Evolutionary conservation across 2,113 vertebrate genomes (phyloP), one percentile per base, ranked within the genome.

Genomic region (Electrona antarctica): DNA sequence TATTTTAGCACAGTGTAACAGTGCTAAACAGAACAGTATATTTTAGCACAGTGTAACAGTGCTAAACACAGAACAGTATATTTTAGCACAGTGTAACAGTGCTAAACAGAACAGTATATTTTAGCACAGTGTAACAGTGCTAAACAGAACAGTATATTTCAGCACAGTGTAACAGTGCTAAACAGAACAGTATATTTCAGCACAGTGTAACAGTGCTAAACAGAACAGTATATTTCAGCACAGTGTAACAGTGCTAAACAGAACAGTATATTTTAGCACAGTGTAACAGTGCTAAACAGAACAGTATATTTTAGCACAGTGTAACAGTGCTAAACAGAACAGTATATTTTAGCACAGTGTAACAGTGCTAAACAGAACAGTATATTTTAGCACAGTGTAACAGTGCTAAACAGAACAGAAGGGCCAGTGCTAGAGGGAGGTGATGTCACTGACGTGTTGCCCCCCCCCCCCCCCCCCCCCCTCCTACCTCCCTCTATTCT

Each of bases 401-500:
- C 5, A 41, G 33, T 41, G 33, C 5, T 3, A 6, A 41, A 41
- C 33, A 41, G 71, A 86, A 86, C 80, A 80, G 69, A 82, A 88
- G 84, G 77, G 81, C 79, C 82, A 77, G 82, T 81, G 80, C 73
- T 79, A 69, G 82, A 69, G 82, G 81, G 33, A 41, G 33, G 33
- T 6, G 33, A 41, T 41, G 33, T 41, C 56, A 63, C 78, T 72
- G 60, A 54, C 73, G 69, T 51, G 63, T 13, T 15, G 63, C 74
- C 74, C 7, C 63, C 46, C 74, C 76, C 57, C 8, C 1, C 57
- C 67, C 29, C 59, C 9, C 10, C 63, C 46, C 74, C 76, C 57
- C 8, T 3, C 57, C 67, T 15, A 5, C 33, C 46, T 15, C 29
- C 4, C 50, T 55, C 46, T 14, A 52, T 59, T 45, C 33, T 41